Conservation (phyloP, 2,888 invertebrate genomes). For the Thereva nobilitata region DNA sequence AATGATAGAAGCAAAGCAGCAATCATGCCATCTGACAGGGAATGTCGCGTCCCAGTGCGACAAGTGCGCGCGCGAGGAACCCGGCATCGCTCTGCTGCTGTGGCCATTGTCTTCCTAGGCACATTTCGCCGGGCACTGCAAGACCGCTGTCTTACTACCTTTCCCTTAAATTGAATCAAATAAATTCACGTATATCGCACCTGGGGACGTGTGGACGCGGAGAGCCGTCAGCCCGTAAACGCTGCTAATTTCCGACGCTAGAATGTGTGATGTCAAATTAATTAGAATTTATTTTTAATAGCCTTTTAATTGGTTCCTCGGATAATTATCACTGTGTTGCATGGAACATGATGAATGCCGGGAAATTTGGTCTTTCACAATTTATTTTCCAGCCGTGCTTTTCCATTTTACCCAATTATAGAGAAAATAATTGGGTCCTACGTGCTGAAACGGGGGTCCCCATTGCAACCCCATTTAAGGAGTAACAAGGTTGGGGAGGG, state of each 20-base stretch:
- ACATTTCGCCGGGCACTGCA: constrained; percentile 19
- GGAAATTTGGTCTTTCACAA: no score
- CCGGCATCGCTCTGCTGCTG: constrained; percentile 11
- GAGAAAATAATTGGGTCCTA: no score
- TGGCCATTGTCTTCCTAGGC: constrained; percentile 13
- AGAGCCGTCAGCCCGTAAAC: constrained; percentile 3
- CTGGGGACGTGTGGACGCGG: background rate
- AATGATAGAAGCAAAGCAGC: background rate
- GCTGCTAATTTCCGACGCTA: constrained; percentile 6
- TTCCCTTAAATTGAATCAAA: constrained; percentile 28
- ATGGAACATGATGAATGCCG: no score
- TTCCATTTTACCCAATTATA: no score
- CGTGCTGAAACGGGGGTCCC: no score
- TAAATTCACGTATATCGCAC: constrained; percentile 15
- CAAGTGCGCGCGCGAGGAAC: background rate
- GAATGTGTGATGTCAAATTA: constrained; percentile 15
- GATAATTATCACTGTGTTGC: no score
- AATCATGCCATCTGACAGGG: constrained; percentile 9
- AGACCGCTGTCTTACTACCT: constrained; percentile 7
- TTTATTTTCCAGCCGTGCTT: no score
- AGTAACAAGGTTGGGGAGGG: no score
- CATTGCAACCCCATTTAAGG: no score
- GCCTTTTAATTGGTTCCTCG: constrained; percentile 16
- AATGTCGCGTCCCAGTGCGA: constrained; percentile 28
- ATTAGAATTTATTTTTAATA: constrained; percentile 23